A percentile compares a stretch with the other conserved stretches of the same genome.
phyloP scores from a whole-genome alignment of 2,888 invertebrate species.

The Tribolium freemani region DNA sequence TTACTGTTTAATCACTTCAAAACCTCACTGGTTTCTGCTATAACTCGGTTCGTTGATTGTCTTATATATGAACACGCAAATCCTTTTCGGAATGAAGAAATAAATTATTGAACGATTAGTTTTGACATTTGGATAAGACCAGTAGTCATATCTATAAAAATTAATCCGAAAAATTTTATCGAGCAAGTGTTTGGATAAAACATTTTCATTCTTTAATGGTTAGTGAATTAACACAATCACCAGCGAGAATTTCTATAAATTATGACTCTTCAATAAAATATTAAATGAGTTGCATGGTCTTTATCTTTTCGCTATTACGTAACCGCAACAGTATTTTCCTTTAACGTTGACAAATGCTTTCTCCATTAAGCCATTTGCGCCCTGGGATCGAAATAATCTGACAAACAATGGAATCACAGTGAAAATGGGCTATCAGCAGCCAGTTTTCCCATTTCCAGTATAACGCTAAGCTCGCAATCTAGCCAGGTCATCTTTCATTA shows the following conservation, averaged over 20 bases:
- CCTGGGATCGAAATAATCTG: constrained; percentile 61
- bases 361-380: constrained; percentile 49
- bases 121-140: constrained; percentile 17
- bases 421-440: constrained; percentile 63
- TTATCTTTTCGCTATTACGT: neutral
- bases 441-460: constrained; percentile 62
- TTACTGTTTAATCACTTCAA: neutral
- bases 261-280: neutral
- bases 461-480: constrained; percentile 63
- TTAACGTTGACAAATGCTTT: constrained; percentile 57
- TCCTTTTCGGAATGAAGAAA: constrained; percentile 1
- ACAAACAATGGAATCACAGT: constrained; percentile 63
- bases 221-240: neutral
- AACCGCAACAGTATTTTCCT: constrained; percentile 30
- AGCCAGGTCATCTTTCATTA: constrained; percentile 59
- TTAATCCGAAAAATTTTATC: neutral
- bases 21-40: neutral
- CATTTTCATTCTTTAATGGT: neutral
- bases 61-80: constrained; percentile 27
- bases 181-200: no score
- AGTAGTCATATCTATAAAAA: constrained; percentile 3
- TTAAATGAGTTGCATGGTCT: neutral
- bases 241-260: neutral
- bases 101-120: constrained; percentile 20
- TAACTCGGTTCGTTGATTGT: neutral